Conservation (phyloP, 1,140 invertebrate genomes). For the Armadillidium nasatum region DNA sequence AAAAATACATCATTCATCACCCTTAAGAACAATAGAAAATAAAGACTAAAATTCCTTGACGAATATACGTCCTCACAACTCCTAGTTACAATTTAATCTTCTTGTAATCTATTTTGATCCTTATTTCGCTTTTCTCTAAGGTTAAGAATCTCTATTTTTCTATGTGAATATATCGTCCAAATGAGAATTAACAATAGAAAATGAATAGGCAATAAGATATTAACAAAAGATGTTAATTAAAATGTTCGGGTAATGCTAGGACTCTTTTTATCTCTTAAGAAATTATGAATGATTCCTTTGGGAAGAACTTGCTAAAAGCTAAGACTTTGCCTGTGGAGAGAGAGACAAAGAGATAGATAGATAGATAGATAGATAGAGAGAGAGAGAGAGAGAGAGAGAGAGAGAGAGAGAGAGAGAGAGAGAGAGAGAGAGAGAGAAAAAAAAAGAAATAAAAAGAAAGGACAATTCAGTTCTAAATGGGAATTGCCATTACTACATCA, state of each 20-base stretch:
- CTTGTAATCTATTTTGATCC: constrained; percentile 5
- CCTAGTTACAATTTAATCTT: background rate
- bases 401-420: too few species aligned
- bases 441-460: too few species aligned
- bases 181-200: constrained; percentile 14
- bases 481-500: background rate
- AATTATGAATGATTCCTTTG: constrained; percentile 2
- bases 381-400: too few species aligned
- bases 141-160: background rate
- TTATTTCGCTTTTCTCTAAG: background rate
- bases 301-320: background rate
- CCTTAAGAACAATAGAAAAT: background rate
- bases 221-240: constrained; percentile 14
- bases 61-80: background rate
- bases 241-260: constrained; percentile 9
- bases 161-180: background rate
- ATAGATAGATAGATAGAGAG: too few species aligned
- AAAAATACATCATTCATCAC: background rate
- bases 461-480: background rate
- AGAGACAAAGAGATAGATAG: too few species aligned
- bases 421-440: background rate
- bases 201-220: constrained; percentile 8
- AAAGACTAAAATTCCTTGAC: background rate
- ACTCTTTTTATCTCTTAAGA: background rate
- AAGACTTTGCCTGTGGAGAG: background rate